Evolutionary conservation across 2,113 vertebrate genomes (phyloP), one percentile per base, ranked within the genome.

Genomic region (Psittacula cyanocephala): DNA sequence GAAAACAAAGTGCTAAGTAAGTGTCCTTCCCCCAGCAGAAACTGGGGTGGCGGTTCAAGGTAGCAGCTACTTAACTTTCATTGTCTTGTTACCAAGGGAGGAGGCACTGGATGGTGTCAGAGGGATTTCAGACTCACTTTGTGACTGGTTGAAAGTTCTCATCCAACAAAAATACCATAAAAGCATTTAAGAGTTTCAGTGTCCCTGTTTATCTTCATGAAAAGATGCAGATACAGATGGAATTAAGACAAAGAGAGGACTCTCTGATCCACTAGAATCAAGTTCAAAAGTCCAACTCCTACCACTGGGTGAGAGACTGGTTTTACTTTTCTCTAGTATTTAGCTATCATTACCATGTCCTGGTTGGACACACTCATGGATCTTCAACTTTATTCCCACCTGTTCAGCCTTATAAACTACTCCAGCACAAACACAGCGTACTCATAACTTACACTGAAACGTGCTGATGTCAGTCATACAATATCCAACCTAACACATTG

Each of bases 91-190:
- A 53, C 17, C 37, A 47, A 55, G 37, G 27, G 12, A 60, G 25
- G 31, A 52, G 0, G 1, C 10, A 6, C 4, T 10, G 25, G 43
- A 31, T 4, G 16, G 12, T 25, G 14, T 65, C 3, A 2, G 39
- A 85, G 39, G 22, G 13, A 27, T 46, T 50, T n/a, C 52, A 86
- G 70, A 23, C 19, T 82, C 52, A 35, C 27, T 68, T 72, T 64
- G 28, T 35, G 50, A 39, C 28, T 24, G 24, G 10, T 28, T 88
- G 35, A 22, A 52, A 79, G 7, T 39, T 28, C 62, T 64, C 5
- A 44, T 69, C 9, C 9, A 41, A 74, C 18, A 72, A 28, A 81
- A 70, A 28, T 13, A 41, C 0, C 2, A 37, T 62, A 37, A 63
- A 39, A 63, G 2, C 7, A 50, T 53, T 27, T 17, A 57, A 55